These are phyloP conservation scores for Chionodraco myersi DNA, from an alignment of 2,113 vertebrate species.

Conservation along the genomic window DNA sequence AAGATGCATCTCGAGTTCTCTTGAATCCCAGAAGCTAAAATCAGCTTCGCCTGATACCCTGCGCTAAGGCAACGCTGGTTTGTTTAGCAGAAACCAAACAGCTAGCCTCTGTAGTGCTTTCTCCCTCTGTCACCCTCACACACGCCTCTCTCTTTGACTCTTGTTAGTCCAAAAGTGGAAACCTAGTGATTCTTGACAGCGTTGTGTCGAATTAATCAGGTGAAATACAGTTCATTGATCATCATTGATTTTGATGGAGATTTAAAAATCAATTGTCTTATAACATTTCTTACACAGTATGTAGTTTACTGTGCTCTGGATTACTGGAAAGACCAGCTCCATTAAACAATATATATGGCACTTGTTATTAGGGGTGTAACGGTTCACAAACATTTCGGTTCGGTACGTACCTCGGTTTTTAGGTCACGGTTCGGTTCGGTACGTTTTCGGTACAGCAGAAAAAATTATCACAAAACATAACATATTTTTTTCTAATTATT, in stretches of 20 bases:
- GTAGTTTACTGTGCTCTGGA: neutral
- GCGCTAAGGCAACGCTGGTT: slow-evolving; percentile 56
- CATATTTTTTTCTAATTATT: no score
- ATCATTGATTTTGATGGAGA: neutral
- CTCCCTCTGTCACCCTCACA: slow-evolving; percentile 13
- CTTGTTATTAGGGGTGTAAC: no score
- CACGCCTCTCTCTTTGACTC: neutral
- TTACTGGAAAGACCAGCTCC: slow-evolving; percentile 8
- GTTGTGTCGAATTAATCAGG: neutral
- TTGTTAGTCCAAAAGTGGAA: slow-evolving; percentile 2
- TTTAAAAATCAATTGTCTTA: neutral
- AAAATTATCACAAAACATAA: no score
- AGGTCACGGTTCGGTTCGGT: no score
- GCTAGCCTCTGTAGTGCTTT: slow-evolving; percentile 10
- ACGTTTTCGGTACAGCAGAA: no score
- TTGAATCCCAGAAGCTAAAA: slow-evolving; percentile 67
- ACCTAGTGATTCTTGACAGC: neutral
- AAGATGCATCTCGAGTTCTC: slow-evolving; percentile 58
- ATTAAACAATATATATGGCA: slow-evolving; percentile 21
- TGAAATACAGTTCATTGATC: neutral
- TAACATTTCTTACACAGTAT: neutral
- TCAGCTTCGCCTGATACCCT: slow-evolving; percentile 55
- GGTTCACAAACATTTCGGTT: no score
- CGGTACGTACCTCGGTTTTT: no score
- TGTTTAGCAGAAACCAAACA: slow-evolving; percentile 69